Conservation (phyloP, 1,140 invertebrate species). For the Diorhabda elongata region DNA sequence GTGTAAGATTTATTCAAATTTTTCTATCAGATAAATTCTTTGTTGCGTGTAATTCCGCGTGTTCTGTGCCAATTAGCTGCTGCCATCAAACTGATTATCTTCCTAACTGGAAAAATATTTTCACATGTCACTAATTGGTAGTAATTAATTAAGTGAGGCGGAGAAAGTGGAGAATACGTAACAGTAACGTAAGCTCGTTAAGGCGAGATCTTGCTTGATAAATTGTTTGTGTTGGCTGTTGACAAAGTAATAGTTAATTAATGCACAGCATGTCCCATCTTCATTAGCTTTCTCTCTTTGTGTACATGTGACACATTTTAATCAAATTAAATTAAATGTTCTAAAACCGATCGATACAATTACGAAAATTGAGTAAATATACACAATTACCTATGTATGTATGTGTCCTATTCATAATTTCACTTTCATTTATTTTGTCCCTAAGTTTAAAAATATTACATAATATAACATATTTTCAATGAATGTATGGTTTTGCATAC, state of each 20-base stretch:
- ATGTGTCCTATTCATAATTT: too few species aligned
- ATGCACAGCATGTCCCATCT: conserved; percentile 20
- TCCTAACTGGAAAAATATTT: background rate
- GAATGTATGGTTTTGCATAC: too few species aligned
- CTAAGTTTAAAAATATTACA: too few species aligned
- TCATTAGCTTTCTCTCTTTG: conserved; percentile 15
- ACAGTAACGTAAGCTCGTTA: conserved; percentile 16
- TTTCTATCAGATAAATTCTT: background rate
- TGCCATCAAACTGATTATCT: background rate
- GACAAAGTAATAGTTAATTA: conserved; percentile 24
- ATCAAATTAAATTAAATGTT: conserved; percentile 16
- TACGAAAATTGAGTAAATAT: background rate
- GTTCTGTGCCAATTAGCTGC: background rate
- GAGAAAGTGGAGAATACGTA: conserved; percentile 15
- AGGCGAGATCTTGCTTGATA: conserved; percentile 19
- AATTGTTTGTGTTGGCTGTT: conserved; percentile 22
- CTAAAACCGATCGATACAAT: conserved; percentile 9
- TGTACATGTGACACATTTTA: conserved; percentile 23
- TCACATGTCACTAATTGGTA: conserved; percentile 15
- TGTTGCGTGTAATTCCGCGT: background rate
- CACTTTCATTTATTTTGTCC: too few species aligned
- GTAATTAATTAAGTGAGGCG: conserved; percentile 14
- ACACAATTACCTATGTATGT: too few species aligned
- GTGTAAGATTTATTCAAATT: background rate
- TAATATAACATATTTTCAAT: too few species aligned